Percentiles rank a stretch among this genome's conserved stretches.
Evolutionary conservation across 2,113 vertebrate genomes (phyloP).

Genomic region (Eidolon helvum): DNA sequence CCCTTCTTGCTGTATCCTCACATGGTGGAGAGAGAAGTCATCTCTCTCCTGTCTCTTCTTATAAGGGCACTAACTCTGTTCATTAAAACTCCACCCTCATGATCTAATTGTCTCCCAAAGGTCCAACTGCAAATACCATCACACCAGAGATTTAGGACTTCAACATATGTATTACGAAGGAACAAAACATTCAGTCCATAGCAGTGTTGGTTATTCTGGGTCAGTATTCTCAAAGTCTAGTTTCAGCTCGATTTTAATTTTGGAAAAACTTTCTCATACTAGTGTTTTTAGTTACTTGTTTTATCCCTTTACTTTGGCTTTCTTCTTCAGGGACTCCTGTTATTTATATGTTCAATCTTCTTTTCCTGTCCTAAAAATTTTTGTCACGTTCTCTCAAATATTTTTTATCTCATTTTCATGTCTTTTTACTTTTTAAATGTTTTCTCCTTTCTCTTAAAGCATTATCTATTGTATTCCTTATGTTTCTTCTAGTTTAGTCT

Average conservation of each 20-base stretch:
- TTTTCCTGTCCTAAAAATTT: not conserved
- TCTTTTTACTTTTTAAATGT: not conserved
- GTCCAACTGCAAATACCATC: not conserved
- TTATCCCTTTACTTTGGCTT: not conserved
- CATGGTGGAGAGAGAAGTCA: not conserved
- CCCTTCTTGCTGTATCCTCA: not conserved
- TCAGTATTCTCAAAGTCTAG: not conserved
- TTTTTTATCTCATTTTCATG: not conserved
- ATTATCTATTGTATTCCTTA: not conserved
- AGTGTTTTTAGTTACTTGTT: not conserved
- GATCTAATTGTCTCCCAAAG: not conserved
- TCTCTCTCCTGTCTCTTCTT: not conserved
- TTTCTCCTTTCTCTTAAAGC: not conserved
- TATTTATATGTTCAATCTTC: not conserved
- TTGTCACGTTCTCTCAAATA: not conserved
- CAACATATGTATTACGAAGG: not conserved
- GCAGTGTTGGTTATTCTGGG: not conserved
- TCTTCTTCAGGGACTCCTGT: not conserved
- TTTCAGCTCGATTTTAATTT: not conserved
- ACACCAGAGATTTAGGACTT: not conserved
- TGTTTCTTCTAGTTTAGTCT: not conserved
- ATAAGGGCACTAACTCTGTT: not conserved
- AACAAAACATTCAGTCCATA: not conserved
- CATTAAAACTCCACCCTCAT: not conserved
- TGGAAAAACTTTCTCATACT: not conserved